Conservation (phyloP, 2,888 invertebrate species). For the Cybosia mesomella region DNA sequence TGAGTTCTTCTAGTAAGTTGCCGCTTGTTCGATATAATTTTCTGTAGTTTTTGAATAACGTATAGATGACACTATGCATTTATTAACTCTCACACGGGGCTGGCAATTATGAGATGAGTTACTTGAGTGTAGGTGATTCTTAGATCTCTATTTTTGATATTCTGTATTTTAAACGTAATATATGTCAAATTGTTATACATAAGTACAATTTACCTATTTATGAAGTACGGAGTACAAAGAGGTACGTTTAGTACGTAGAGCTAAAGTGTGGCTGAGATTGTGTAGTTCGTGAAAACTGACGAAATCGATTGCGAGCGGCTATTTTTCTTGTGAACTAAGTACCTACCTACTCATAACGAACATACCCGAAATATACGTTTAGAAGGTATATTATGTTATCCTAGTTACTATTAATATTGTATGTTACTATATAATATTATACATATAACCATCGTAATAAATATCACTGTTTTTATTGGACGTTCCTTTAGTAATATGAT, state of each 20-base stretch:
- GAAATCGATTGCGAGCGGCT: constrained; percentile 22
- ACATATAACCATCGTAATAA: constrained; percentile 49
- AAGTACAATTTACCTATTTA: too few relatives aligned
- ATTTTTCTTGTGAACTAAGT: constrained; percentile 28
- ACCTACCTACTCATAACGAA: constrained; percentile 33
- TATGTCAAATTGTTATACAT: not conserved
- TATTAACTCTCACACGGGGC: constrained; percentile 1
- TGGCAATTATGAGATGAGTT: not conserved
- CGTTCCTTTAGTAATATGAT: not conserved
- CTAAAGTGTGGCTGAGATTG: not conserved
- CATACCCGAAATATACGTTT: constrained; percentile 43
- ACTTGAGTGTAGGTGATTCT: not conserved
- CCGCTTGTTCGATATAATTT: constrained; percentile 25
- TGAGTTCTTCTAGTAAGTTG: constrained; percentile 18
- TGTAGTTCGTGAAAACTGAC: not conserved
- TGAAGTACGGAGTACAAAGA: too few relatives aligned
- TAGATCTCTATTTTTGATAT: constrained; percentile 18
- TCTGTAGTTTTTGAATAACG: not conserved
- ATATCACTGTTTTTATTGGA: constrained; percentile 39
- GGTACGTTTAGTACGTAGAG: too few relatives aligned
- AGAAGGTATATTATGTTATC: constrained; percentile 47
- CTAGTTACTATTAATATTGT: constrained; percentile 53
- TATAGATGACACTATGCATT: not conserved
- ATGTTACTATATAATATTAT: constrained; percentile 51
- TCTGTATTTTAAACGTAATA: constrained; percentile 6